phyloP scores from a whole-genome alignment of 2,888 invertebrate genomes.

The Euclidia mi region DNA sequence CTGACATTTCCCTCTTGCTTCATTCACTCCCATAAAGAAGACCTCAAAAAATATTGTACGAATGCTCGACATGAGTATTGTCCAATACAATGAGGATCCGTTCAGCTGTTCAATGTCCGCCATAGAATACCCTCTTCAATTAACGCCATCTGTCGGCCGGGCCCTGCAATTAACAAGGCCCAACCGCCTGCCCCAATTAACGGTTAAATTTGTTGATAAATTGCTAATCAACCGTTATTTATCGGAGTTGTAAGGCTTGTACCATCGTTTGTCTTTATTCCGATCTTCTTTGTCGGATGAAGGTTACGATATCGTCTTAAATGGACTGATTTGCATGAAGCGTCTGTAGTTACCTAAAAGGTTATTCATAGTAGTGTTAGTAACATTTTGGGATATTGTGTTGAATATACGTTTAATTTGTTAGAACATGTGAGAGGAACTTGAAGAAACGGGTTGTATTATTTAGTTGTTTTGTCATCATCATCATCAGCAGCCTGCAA shows the following conservation, averaged over 20 bases:
- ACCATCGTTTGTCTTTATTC: slow-evolving; percentile 1
- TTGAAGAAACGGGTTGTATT: too few relatives aligned
- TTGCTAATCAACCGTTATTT: slow-evolving; percentile 30
- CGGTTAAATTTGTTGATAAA: slow-evolving; percentile 46
- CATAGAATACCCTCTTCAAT: slow-evolving; percentile 52
- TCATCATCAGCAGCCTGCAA: too few relatives aligned
- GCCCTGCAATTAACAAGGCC: slow-evolving; percentile 45
- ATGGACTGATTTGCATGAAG: too few relatives aligned
- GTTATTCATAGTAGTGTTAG: too few relatives aligned
- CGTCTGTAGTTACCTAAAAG: too few relatives aligned
- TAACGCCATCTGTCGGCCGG: slow-evolving; percentile 51
- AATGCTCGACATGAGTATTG: slow-evolving; percentile 2
- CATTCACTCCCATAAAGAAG: too few relatives aligned
- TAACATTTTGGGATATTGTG: too few relatives aligned
- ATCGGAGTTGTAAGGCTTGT: slow-evolving; percentile 16
- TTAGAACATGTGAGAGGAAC: too few relatives aligned
- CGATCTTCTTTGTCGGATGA: background rate
- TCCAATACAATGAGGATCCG: slow-evolving; percentile 5
- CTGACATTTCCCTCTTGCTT: too few relatives aligned
- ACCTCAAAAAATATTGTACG: background rate
- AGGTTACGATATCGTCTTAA: too few relatives aligned
- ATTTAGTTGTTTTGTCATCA: too few relatives aligned
- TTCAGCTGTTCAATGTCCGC: background rate
- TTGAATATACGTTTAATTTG: too few relatives aligned
- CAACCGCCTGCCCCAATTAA: slow-evolving; percentile 35